Conservation (phyloP, 2,888 invertebrate species). For the Cetonia aurata region DNA sequence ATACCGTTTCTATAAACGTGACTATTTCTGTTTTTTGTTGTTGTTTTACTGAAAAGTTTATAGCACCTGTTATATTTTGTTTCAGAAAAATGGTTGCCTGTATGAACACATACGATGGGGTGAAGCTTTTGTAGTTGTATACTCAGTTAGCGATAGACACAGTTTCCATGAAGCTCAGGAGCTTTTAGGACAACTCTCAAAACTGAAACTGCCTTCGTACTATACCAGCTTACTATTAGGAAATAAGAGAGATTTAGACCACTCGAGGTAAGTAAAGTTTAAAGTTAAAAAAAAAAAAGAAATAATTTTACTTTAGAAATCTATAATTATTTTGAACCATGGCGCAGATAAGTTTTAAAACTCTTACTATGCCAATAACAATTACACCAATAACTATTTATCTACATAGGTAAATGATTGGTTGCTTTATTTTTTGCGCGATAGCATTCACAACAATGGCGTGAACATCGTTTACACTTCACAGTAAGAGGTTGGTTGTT, state of each 20-base stretch:
- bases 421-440: too few relatives aligned
- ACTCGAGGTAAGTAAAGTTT: conserved; percentile 73
- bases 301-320: background rate
- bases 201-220: conserved; percentile 80
- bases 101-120: conserved; percentile 86
- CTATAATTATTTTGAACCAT: background rate
- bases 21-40: too few relatives aligned
- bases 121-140: conserved; percentile 85
- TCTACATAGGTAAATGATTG: too few relatives aligned
- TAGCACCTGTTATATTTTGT: conserved; percentile 55
- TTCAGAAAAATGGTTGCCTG: conserved; percentile 79
- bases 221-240: conserved; percentile 83
- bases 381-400: too few relatives aligned
- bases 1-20: too few relatives aligned
- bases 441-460: background rate
- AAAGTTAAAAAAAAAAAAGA: too few relatives aligned
- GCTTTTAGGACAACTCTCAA: conserved; percentile 77
- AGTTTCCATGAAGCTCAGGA: conserved; percentile 83
- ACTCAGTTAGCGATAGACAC: conserved; percentile 82
- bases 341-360: background rate
- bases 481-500: background rate
- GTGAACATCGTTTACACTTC: conserved; percentile 18
- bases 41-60: conserved; percentile 1
- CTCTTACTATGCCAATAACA: too few relatives aligned
- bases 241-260: conserved; percentile 85